Conservation (phyloP, 1,140 invertebrate genomes). For the Acromyrmex heyeri region DNA sequence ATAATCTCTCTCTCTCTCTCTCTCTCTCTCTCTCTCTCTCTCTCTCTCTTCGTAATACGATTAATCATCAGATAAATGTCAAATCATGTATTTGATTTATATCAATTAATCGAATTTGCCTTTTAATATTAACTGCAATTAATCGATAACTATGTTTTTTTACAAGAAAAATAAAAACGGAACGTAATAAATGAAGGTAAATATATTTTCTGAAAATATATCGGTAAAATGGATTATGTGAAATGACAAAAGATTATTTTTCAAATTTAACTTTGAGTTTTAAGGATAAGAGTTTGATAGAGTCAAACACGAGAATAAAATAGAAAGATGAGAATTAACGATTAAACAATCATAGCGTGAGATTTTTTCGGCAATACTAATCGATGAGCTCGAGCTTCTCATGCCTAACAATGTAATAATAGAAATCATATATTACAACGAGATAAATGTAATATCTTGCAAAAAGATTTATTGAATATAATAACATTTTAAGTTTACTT, state of each 20-base stretch:
- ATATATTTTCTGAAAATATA: neutral
- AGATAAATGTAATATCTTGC: neutral
- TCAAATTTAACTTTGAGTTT: neutral
- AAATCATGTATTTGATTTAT: neutral
- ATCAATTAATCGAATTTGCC: conserved; percentile 8
- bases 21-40: neutral
- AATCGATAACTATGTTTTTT: conserved; percentile 3
- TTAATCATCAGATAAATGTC: conserved; percentile 5
- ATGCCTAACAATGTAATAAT: neutral
- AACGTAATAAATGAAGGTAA: neutral
- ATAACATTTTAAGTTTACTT: neutral
- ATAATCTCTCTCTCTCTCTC: neutral
- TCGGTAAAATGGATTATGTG: neutral
- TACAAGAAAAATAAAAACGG: conserved; percentile 7
- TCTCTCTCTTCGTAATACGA: neutral
- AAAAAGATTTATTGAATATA: neutral
- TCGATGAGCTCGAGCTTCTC: neutral
- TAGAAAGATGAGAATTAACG: conserved; percentile 13
- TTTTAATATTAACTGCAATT: neutral
- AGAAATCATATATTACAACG: neutral
- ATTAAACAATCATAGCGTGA: neutral
- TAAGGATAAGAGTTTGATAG: neutral
- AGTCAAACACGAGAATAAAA: conserved; percentile 8
- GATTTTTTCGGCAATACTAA: neutral
- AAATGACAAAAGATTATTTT: conserved; percentile 19